phyloP scores from a whole-genome alignment of 92 coral and sea anemone genomes.

The Siderastrea siderea region DNA sequence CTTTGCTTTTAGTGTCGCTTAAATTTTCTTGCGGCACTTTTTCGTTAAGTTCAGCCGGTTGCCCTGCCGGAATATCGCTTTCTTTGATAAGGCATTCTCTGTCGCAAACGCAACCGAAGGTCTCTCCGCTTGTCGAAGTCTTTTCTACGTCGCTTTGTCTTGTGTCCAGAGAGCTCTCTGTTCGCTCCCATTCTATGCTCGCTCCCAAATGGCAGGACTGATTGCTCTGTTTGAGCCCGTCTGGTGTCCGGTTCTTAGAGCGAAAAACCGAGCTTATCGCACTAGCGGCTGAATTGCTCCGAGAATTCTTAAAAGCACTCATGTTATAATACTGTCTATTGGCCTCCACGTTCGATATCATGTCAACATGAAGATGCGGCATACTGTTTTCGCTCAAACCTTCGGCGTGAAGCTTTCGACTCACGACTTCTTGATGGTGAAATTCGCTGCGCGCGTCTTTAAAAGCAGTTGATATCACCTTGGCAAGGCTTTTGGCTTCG shows the following conservation, averaged over 20 bases:
- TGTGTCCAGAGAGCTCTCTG: slow-evolving; percentile 72
- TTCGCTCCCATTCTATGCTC: slow-evolving; percentile 68
- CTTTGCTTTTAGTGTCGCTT: not conserved
- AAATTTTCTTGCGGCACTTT: not conserved
- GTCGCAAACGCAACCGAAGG: slow-evolving; percentile 37
- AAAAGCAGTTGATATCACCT: slow-evolving; percentile 86
- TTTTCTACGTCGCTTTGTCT: slow-evolving; percentile 36
- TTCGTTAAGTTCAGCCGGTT: not conserved
- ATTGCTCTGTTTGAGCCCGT: slow-evolving; percentile 38
- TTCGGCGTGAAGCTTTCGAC: slow-evolving; percentile 77
- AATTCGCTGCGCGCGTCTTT: slow-evolving; percentile 74
- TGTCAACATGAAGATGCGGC: slow-evolving; percentile 33
- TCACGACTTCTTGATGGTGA: slow-evolving; percentile 83
- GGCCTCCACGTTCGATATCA: slow-evolving; percentile 51
- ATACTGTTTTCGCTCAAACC: slow-evolving; percentile 77
- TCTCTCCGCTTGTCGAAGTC: slow-evolving; percentile 51
- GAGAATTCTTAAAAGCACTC: slow-evolving; percentile 43
- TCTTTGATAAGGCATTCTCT: slow-evolving; percentile 24
- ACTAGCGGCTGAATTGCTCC: slow-evolving; percentile 49
- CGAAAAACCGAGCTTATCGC: slow-evolving; percentile 40
- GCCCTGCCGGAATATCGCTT: not conserved
- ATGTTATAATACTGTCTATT: slow-evolving; percentile 45
- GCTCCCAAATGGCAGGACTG: slow-evolving; percentile 48
- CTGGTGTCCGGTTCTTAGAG: slow-evolving; percentile 25
- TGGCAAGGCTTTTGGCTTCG: slow-evolving; percentile 97